Percentiles rank a stretch among this genome's conserved stretches.
These are phyloP conservation scores for Habrosyne pyritoides DNA, from an alignment of 2,888 invertebrate genomes.

Conservation along the genomic window DNA sequence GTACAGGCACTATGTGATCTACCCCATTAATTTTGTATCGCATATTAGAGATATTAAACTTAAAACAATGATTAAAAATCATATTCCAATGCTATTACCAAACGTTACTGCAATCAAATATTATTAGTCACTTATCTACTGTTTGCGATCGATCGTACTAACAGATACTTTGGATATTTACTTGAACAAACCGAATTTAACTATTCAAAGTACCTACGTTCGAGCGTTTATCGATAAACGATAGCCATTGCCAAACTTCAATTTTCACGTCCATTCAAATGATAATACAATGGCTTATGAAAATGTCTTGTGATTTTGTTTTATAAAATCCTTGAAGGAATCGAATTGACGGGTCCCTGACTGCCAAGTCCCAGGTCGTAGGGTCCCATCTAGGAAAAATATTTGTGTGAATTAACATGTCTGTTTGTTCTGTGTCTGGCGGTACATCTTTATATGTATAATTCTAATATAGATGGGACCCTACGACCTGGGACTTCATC, in stretches of 20 bases:
- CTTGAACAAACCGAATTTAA: constrained; percentile 2
- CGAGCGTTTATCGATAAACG: constrained; percentile 14
- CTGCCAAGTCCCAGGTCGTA: too few relatives aligned
- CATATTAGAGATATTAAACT: too few relatives aligned
- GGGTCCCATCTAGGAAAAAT: too few relatives aligned
- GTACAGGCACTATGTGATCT: too few relatives aligned
- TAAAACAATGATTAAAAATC: too few relatives aligned
- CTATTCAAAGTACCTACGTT: constrained; percentile 6
- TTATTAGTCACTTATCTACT: neutral
- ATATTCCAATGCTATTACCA: neutral
- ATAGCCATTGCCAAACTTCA: constrained; percentile 10
- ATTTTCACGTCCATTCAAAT: constrained; percentile 14
- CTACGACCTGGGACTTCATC: too few relatives aligned
- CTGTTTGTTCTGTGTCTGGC: too few relatives aligned
- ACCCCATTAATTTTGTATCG: too few relatives aligned
- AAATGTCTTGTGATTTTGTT: neutral
- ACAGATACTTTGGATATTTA: neutral
- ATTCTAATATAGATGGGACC: too few relatives aligned
- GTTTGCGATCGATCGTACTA: neutral
- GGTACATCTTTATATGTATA: too few relatives aligned
- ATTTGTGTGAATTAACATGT: too few relatives aligned
- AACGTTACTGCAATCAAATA: neutral
- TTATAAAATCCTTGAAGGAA: neutral
- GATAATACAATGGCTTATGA: constrained; percentile 11
- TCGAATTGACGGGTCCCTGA: too few relatives aligned